phyloP scores from a whole-genome alignment of 23 tunicate species.

The Ascidia mentula region DNA sequence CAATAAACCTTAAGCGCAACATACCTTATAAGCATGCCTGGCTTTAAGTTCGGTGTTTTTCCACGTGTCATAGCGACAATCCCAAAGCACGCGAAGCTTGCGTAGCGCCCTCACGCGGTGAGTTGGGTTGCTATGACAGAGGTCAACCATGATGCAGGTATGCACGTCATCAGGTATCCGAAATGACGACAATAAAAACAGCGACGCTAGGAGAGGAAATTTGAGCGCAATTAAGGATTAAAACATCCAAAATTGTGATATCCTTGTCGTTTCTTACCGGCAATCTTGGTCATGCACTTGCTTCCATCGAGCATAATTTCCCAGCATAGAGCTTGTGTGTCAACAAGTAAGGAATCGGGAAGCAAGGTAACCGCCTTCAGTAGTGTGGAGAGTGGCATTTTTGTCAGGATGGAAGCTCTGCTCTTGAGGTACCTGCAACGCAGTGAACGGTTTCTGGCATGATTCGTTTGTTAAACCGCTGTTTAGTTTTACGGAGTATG shows the following conservation, averaged over 20 bases:
- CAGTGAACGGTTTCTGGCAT: background rate
- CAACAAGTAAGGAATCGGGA: conserved; percentile 45
- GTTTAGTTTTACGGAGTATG: no score
- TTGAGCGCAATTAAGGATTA: no score
- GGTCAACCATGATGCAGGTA: conserved; percentile 47
- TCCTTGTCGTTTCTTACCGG: conserved; percentile 33
- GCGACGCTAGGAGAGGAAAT: conserved; percentile 48
- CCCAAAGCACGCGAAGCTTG: conserved; percentile 78
- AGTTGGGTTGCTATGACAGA: conserved; percentile 34
- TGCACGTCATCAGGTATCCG: conserved; percentile 54
- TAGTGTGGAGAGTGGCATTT: conserved; percentile 48
- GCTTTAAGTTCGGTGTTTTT: conserved; percentile 63
- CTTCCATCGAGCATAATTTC: conserved; percentile 71
- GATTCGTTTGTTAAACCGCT: no score
- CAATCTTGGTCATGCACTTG: conserved; percentile 37
- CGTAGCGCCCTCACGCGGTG: conserved; percentile 47
- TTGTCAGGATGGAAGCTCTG: conserved; percentile 36
- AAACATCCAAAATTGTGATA: background rate
- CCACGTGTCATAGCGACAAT: conserved; percentile 68
- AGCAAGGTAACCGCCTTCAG: conserved; percentile 48
- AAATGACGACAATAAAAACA: conserved; percentile 74
- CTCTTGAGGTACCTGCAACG: conserved; percentile 56
- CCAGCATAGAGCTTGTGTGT: conserved; percentile 74
- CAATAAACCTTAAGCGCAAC: background rate
- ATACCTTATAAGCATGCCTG: conserved; percentile 44